Base-by-base conservation (phyloP, 2,113 vertebrate species). In the Columba livia region DNA sequence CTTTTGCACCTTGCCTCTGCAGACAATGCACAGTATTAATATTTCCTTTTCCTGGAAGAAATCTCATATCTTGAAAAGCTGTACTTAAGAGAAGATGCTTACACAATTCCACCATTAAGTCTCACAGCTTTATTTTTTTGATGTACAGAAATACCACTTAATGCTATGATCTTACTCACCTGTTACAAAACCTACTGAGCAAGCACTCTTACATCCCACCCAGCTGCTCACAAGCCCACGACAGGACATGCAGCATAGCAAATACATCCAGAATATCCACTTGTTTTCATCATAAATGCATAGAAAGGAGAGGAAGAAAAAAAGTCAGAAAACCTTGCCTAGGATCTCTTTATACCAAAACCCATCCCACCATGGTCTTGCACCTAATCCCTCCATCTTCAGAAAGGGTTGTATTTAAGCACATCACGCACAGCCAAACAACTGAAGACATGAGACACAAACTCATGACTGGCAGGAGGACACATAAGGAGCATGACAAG, bases 401-500 rank as follows among this genome's bases (percentile, higher is more conserved):
- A 40, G 10, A 12, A 31, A 14, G 73, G 57, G 14, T 7, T 60
- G 26, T 26, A 32, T 48, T 65, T 79, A 21, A 34, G 56, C 11
- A 40, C 11, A 31, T 40, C 25, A 36, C 26, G 38, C 0, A 2
- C 50, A 61, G 34, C 62, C 40, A 3, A 90, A 38, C 21, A 31
- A 20, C 79, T n/a, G 32, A 71, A 69, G 44, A 19, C 44, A 5
- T 19, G 18, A 47, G 44, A 47, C 44, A 44, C 18, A 47, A 18
- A 19, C 44, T 47, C 18, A 47, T 19, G 44, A 47, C 44, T 3
- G 16, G 44, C 44, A 29, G 0, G 0, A 78, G 56, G 31, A 73
- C 29, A 13, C 0, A 0, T 8, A 24, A 73, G 40, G 26, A 75
- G 29, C 3, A 1, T 0, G 9, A 23, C 31, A 77, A 32, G 34